Evolutionary conservation across 2,888 invertebrate genomes (phyloP).

Genomic region (Nymphalis polychloros): DNA sequence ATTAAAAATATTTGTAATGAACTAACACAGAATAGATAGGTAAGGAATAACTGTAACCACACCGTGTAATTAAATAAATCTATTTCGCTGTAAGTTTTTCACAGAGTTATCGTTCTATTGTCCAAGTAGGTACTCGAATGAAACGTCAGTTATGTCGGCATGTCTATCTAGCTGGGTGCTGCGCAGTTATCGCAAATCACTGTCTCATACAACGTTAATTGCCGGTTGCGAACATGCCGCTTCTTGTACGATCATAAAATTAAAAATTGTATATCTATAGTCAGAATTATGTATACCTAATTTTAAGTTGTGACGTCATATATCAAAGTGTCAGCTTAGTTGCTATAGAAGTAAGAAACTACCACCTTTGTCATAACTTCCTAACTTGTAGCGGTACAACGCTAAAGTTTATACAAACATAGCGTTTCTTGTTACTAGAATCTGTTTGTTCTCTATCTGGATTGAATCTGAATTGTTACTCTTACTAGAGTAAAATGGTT

Average conservation of each 20-base stretch:
- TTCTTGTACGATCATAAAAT: not conserved
- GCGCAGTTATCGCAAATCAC: slow-evolving; percentile 36
- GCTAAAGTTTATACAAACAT: slow-evolving; percentile 37
- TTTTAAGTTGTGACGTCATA: slow-evolving; percentile 2
- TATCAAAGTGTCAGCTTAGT: slow-evolving; percentile 25
- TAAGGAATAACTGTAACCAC: not conserved
- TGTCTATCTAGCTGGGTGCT: slow-evolving; percentile 31
- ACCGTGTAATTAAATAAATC: slow-evolving; percentile 20
- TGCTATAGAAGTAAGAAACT: slow-evolving; percentile 16
- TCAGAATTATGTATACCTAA: not conserved
- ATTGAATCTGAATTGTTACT: too few species aligned
- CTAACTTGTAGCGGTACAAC: slow-evolving; percentile 36
- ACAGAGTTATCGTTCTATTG: slow-evolving; percentile 41
- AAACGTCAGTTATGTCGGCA: slow-evolving; percentile 31
- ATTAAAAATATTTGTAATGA: too few species aligned
- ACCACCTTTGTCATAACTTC: slow-evolving; percentile 31
- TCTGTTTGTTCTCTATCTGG: too few species aligned
- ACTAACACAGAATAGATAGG: not conserved
- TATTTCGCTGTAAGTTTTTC: slow-evolving; percentile 36
- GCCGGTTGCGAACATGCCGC: slow-evolving; percentile 29
- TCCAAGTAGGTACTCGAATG: slow-evolving; percentile 29
- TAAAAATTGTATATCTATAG: not conserved
- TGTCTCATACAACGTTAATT: slow-evolving; percentile 36
- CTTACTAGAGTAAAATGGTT: not conserved
- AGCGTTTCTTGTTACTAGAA: slow-evolving; percentile 10